phyloP scores from a whole-genome alignment of 1,140 invertebrate genomes.

The Sycophila sp. region DNA sequence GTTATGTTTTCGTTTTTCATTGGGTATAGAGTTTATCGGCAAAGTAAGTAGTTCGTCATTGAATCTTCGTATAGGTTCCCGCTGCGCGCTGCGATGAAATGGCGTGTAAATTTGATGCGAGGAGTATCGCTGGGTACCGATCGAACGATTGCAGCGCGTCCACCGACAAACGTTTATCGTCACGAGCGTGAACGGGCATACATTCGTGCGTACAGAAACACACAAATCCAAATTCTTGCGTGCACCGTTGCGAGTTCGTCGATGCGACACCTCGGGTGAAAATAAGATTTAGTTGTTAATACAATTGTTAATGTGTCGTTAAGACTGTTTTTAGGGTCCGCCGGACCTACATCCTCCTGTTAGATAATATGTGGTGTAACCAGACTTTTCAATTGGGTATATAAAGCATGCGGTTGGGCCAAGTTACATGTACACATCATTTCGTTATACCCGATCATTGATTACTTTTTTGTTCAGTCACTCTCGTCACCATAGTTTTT shows the following conservation, averaged over 20 bases:
- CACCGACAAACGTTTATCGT: no score
- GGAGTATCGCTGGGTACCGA: background rate
- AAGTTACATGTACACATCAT: conserved; percentile 4
- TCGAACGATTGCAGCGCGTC: conserved; percentile 1
- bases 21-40: background rate
- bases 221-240: no score
- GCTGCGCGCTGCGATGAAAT: background rate
- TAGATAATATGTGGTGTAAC: conserved; percentile 44
- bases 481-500: background rate
- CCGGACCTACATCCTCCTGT: conserved; percentile 29
- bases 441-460: background rate
- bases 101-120: background rate
- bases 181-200: background rate
- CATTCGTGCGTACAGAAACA: background rate
- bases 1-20: background rate
- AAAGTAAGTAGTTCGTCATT: conserved; percentile 16
- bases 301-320: conserved; percentile 43
- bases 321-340: conserved; percentile 43
- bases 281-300: conserved; percentile 41
- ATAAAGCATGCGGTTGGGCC: conserved; percentile 34
- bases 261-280: conserved; percentile 3
- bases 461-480: background rate
- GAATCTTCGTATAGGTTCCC: background rate
- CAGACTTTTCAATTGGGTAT: conserved; percentile 29
- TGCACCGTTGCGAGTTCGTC: background rate